phyloP scores from a whole-genome alignment of 2,888 invertebrate species.

The Melinopterus prodromus region DNA sequence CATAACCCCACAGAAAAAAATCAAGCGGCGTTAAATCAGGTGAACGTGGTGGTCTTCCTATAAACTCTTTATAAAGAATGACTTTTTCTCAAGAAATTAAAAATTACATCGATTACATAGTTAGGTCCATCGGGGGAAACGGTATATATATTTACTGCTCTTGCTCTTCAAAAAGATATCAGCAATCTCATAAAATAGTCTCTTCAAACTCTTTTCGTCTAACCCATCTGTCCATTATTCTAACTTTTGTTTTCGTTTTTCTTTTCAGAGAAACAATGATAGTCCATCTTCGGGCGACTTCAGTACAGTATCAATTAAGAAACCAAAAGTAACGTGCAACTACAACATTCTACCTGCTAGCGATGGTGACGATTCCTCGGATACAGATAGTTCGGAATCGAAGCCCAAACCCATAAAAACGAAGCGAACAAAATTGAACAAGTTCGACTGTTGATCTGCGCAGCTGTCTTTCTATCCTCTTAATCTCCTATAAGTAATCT shows the following conservation, averaged over 20 bases:
- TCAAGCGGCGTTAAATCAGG: too few relatives aligned
- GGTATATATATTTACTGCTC: too few relatives aligned
- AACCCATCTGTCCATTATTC: not conserved
- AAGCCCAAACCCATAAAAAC: not conserved
- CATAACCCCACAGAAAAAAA: too few relatives aligned
- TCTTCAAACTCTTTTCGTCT: too few relatives aligned
- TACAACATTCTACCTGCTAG: slow-evolving; percentile 61
- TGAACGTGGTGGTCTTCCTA: too few relatives aligned
- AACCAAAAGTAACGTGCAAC: slow-evolving; percentile 61
- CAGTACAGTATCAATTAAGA: slow-evolving; percentile 60
- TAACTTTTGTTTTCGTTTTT: slow-evolving; percentile 22
- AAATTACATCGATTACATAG: too few relatives aligned
- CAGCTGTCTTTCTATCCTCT: too few relatives aligned
- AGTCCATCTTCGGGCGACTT: slow-evolving; percentile 55
- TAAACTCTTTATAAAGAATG: too few relatives aligned
- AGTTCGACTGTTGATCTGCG: slow-evolving; percentile 7
- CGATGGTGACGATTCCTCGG: slow-evolving; percentile 57
- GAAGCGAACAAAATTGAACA: slow-evolving; percentile 11
- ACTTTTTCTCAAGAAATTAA: too few relatives aligned
- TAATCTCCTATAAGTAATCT: not conserved
- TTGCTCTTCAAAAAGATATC: too few relatives aligned
- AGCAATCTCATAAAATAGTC: too few relatives aligned
- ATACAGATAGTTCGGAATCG: slow-evolving; percentile 56
- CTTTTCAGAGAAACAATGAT: slow-evolving; percentile 55
- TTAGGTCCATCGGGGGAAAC: too few relatives aligned